Evolutionary conservation across 23 tunicate genomes (phyloP).

Genomic region (Styela plicata): DNA sequence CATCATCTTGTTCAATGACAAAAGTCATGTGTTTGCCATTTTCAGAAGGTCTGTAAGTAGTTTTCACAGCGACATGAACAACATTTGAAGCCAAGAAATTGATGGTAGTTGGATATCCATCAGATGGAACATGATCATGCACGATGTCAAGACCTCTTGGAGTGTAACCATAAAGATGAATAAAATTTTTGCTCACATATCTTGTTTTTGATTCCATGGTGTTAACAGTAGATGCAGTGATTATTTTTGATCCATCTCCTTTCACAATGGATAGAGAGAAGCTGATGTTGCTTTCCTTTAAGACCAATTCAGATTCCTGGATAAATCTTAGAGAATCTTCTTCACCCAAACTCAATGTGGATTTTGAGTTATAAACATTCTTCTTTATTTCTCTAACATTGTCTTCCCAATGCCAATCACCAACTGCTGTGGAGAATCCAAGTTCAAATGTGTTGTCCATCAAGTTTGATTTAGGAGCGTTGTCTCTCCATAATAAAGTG

Average conservation of each 20-base stretch:
- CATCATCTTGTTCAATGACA: constrained; percentile 3
- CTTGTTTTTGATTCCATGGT: not conserved
- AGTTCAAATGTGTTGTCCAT: constrained; percentile 2
- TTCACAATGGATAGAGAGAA: not conserved
- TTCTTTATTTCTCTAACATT: not conserved
- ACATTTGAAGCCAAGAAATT: not conserved
- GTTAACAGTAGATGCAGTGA: not conserved
- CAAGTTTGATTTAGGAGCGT: constrained; percentile 16
- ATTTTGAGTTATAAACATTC: constrained; percentile 15
- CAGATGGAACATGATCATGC: not conserved
- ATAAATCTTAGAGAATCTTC: not conserved
- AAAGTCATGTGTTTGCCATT: constrained; percentile 9
- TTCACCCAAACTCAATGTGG: constrained; percentile 6
- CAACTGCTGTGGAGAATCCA: constrained; percentile 14
- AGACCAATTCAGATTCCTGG: not conserved
- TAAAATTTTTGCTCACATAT: constrained; percentile 13
- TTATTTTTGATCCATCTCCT: not conserved
- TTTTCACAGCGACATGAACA: not conserved
- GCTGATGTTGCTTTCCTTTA: not conserved
- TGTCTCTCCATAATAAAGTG: constrained; percentile 13
- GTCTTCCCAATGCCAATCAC: not conserved
- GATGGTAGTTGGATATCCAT: constrained; percentile 11
- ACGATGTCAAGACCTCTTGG: constrained; percentile 19
- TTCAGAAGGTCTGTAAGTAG: not conserved
- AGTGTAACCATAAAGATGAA: constrained; percentile 1